These are phyloP conservation scores for Perodicticus potto DNA, from an alignment of 2,797 vertebrate genomes.

Conservation along the genomic window DNA sequence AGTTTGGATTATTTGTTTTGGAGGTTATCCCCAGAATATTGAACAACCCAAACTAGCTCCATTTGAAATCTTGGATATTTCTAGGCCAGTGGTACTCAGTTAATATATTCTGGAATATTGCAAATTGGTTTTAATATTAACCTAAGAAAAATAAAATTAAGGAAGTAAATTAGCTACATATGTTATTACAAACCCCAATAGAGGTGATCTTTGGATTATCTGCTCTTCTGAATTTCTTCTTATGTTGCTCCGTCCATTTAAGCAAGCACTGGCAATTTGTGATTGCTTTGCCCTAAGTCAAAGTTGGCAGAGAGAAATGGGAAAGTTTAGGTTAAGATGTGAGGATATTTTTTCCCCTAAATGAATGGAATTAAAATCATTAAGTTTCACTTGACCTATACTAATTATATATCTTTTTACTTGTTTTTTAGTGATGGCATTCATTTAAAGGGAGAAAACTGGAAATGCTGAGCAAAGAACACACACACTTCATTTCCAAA, in stretches of 20 bases:
- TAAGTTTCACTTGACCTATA: conserved; percentile 53
- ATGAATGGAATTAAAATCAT: conserved; percentile 66
- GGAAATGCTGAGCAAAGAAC: conserved; percentile 62
- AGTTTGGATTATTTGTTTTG: background rate
- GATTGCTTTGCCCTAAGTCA: conserved; percentile 64
- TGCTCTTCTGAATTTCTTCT: conserved; percentile 25
- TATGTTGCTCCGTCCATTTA: background rate
- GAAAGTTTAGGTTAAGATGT: conserved; percentile 58
- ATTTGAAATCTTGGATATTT: conserved; percentile 16
- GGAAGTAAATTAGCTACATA: conserved; percentile 63
- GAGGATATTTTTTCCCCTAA: background rate
- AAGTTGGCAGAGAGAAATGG: conserved; percentile 50
- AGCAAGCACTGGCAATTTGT: background rate
- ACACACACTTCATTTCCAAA: conserved; percentile 45
- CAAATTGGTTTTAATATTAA: conserved; percentile 51
- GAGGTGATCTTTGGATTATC: conserved; percentile 46
- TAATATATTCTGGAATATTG: conserved; percentile 49
- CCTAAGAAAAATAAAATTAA: conserved; percentile 61
- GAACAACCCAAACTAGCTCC: background rate
- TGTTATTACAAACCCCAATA: conserved; percentile 44
- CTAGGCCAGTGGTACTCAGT: background rate
- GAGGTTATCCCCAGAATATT: background rate
- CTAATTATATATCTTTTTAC: background rate
- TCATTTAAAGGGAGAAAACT: conserved; percentile 53
- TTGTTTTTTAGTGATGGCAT: background rate